phyloP scores from a whole-genome alignment of 2,797 vertebrate genomes.

The Silurus aristotelis region DNA sequence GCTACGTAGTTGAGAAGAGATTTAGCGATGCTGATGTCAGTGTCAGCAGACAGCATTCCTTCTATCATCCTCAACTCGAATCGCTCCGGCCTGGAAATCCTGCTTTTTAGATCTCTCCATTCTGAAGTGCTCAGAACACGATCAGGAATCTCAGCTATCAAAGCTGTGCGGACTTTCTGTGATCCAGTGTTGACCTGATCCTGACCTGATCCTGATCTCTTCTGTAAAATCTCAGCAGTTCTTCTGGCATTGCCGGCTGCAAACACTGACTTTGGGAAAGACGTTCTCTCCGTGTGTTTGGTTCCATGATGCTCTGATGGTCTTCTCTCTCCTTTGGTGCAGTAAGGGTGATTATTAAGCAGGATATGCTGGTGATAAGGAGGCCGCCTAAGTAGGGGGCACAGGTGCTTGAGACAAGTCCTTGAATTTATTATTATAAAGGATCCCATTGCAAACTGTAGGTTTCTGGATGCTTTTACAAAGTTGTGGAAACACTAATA shows the following conservation, averaged over 20 bases:
- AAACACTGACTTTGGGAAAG: conserved; percentile 73
- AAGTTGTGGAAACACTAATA: not conserved
- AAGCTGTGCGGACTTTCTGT: conserved; percentile 32
- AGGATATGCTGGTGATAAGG: not conserved
- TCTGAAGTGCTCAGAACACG: conserved; percentile 76
- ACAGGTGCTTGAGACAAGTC: conserved; percentile 49
- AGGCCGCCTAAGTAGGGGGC: conserved; percentile 23
- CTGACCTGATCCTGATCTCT: conserved; percentile 38
- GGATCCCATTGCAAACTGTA: conserved; percentile 58
- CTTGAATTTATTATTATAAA: conserved; percentile 56
- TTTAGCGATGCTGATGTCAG: conserved; percentile 83
- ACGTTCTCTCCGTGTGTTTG: conserved; percentile 37
- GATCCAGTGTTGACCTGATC: conserved; percentile 32
- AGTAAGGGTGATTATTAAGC: conserved; percentile 47
- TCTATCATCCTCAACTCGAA: conserved; percentile 81
- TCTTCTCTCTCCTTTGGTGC: conserved; percentile 55
- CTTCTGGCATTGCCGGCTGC: conserved; percentile 80
- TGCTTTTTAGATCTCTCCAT: conserved; percentile 80
- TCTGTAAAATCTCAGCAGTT: conserved; percentile 62
- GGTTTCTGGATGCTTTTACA: not conserved
- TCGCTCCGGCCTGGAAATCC: conserved; percentile 45
- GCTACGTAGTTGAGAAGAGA: conserved; percentile 85
- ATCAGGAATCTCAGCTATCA: conserved; percentile 61
- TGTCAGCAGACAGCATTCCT: conserved; percentile 62
- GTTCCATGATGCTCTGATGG: not conserved